Base-by-base conservation (phyloP, 2,797 vertebrate genomes). In the Anas bahamensis region DNA sequence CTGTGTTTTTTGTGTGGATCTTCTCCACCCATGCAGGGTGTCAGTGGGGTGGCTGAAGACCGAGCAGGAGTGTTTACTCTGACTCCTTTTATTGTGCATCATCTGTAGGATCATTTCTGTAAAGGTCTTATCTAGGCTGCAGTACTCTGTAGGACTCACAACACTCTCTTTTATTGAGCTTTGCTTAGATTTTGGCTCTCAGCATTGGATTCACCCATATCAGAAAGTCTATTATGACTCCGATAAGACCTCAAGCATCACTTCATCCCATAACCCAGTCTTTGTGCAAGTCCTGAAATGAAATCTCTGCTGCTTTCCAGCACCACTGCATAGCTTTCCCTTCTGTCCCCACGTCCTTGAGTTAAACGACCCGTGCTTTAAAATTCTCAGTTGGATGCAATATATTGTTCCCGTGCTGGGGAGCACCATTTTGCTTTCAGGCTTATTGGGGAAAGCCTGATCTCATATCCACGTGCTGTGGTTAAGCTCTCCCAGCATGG, bases 361-460 rank as follows among this genome's bases (percentile, higher is more conserved):
- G 69, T 50, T 33, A 48, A 74, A 60, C 21, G 53, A 66, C 11
- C 24, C 39, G 24, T 10, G 33, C 52, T 83, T 70, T 18, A 42
- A 80, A 72, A 35, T 13, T 22, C 13, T 63, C 48, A 39, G 17
- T 17, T 79, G 57, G 77, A 68, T 50, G 74, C 13, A 35, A 35
- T 5, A 21, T 13, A 33, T 44, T 1, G 4, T 52, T 85, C 31
- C 33, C 33, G 4, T 41, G 82, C 66, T 88, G 88, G 46, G 68
- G 70, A 95, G 88, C 56, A 81, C 56, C 33, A 31, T 44, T 94
- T 83, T 41, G 56, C 85, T 68, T 92, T 64, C 78, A 81, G 68
- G 76, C 79, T 86, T 52, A 15, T 24, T 90, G 93, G 73, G 82
- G 76, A 37, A 80, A 56, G 59, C n/a, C 75, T 90, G 46, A 46